A percentile compares a stretch with the other conserved stretches of the same genome.
These are phyloP conservation scores for Macquaria ambigua DNA, from an alignment of 2,113 vertebrate species.

Conservation along the genomic window DNA sequence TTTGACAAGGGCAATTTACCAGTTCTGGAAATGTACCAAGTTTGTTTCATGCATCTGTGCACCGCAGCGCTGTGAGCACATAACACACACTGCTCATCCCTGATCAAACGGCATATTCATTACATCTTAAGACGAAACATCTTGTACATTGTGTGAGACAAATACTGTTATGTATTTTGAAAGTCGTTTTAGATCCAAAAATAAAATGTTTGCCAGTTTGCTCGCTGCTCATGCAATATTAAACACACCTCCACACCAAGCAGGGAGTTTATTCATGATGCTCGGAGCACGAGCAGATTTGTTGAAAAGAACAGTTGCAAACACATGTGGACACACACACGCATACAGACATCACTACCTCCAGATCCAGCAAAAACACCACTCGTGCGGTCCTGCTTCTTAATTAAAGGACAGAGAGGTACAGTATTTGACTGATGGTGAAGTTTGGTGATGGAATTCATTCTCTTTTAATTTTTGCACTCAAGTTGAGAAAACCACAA, in stretches of 20 bases:
- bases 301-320: neutral
- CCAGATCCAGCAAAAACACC: constrained; percentile 6
- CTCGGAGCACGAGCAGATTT: constrained; percentile 2
- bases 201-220: constrained; percentile 35
- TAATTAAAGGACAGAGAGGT: constrained; percentile 11
- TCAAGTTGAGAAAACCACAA: neutral
- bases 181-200: constrained; percentile 40
- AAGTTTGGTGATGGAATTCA: constrained; percentile 40
- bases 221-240: constrained; percentile 63
- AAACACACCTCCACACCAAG: constrained; percentile 38
- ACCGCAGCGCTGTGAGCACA: neutral
- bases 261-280: constrained; percentile 37
- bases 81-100: constrained; percentile 23
- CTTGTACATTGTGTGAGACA: constrained; percentile 9
- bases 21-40: constrained; percentile 63
- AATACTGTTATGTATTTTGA: constrained; percentile 27
- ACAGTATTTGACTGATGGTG: neutral
- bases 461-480: neutral
- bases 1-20: constrained; percentile 78
- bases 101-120: constrained; percentile 62
- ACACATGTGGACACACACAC: neutral
- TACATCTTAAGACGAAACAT: constrained; percentile 26
- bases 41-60: constrained; percentile 58
- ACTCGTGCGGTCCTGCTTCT: constrained; percentile 12
- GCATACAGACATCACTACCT: neutral